Conservation (phyloP, 2,797 vertebrate species). For the Coranthus polyacanthus region DNA sequence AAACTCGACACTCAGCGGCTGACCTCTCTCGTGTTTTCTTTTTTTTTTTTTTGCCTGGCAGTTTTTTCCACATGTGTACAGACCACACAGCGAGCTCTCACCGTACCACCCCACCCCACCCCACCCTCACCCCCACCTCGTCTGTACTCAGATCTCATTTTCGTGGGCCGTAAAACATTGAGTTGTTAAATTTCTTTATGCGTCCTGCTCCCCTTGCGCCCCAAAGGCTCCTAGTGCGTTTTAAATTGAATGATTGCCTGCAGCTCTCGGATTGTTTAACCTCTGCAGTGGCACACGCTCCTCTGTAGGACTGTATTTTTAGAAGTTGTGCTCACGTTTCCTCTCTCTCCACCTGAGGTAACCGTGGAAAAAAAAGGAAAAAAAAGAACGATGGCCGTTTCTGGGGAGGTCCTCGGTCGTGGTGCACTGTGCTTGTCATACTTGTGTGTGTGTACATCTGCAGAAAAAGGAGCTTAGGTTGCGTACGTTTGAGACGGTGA, state of each 20-base stretch:
- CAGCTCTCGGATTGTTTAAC: slow-evolving; percentile 86
- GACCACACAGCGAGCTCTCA: slow-evolving; percentile 37
- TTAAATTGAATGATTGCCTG: slow-evolving; percentile 89
- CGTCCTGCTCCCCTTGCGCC: slow-evolving; percentile 74
- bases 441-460: background rate
- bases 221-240: slow-evolving; percentile 82
- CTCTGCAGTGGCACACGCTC: slow-evolving; percentile 77
- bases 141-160: slow-evolving; percentile 82
- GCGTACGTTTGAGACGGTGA: slow-evolving; percentile 26
- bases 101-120: slow-evolving; percentile 28
- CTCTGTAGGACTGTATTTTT: slow-evolving; percentile 83
- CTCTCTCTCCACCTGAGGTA: slow-evolving; percentile 66
- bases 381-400: slow-evolving; percentile 47
- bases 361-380: slow-evolving; percentile 17
- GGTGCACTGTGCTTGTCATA: no score
- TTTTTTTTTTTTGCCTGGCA: slow-evolving; percentile 4
- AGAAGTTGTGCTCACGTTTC: slow-evolving; percentile 70
- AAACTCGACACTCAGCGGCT: slow-evolving; percentile 47
- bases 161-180: slow-evolving; percentile 82
- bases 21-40: slow-evolving; percentile 41
- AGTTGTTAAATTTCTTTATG: slow-evolving; percentile 87
- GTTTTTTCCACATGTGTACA: slow-evolving; percentile 44
- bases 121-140: slow-evolving; percentile 38
- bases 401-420: slow-evolving; percentile 60
- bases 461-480: slow-evolving; percentile 60